Base-by-base conservation (phyloP, 2,888 invertebrate genomes). In the Gandaritis pyraliata region DNA sequence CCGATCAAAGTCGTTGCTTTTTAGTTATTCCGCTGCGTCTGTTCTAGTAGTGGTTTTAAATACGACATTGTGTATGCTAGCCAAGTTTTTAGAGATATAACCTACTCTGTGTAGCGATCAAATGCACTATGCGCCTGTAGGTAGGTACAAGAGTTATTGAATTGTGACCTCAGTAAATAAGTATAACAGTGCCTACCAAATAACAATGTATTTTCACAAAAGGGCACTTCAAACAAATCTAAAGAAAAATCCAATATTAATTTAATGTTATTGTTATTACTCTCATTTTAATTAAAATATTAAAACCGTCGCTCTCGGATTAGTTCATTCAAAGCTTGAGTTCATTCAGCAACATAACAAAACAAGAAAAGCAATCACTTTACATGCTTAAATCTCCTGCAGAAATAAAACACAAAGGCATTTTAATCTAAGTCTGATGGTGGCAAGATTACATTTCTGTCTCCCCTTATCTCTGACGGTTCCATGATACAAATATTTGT, bases 381-480 rank as follows among this genome's bases (percentile, higher is more conserved):
- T 38, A 53, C 29, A 30, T 59, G 48, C 48, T 36, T 41, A 53
- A 54, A 59, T 53, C 36, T 54, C 18, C 23, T 23, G 39, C 51
- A 52, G 47, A 47, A 54, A 61, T 51, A 50, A 50, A 61, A 57
- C 38, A 74, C 75, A 76, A 73, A 69, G 68, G 72, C 77, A 78
- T 82, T 62, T 79, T 81, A 81, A 85, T 83, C 81, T 80, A 72
- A 68, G 76, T 66, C 64, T 72, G 71, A 70, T 75, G 71, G 76
- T 75, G 78, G 75, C 73, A 75, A 81, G 80, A 83, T 83, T 78
- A 82, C 71, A 78, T 78, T 82, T 83, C 81, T 73, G 75, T 72
- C 75, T 71, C 73, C 73, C 73, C 74, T 80, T 83, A 83, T 84
- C 80, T 70, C 75, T 62, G 72, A 69, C 68, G 72, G 80, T 75